Conservation (phyloP, 2,888 invertebrate species). For the Blastobasis lacticolella region DNA sequence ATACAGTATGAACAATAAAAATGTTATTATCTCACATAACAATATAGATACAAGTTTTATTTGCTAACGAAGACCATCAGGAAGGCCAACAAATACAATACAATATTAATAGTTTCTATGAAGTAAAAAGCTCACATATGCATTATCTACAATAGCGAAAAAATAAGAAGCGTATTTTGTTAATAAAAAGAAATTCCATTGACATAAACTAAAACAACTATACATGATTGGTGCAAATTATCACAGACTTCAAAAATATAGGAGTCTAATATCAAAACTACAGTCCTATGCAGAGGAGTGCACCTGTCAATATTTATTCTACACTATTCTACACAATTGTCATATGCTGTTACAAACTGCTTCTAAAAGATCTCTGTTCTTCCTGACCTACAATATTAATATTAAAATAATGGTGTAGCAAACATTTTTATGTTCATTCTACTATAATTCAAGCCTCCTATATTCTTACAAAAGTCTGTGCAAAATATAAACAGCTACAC, state of each 20-base stretch:
- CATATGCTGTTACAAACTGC: no score
- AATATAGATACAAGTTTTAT: conserved; percentile 48
- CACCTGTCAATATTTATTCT: no score
- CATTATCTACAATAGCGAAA: conserved; percentile 39
- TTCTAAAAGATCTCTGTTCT: no score
- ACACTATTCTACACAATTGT: no score
- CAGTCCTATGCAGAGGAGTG: conserved; percentile 10
- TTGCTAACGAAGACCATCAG: conserved; percentile 38
- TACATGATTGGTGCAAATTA: conserved; percentile 41
- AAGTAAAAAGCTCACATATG: conserved; percentile 34
- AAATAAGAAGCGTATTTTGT: conserved; percentile 9
- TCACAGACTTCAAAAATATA: neutral
- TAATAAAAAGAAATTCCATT: conserved; percentile 17
- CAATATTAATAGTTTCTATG: conserved; percentile 31
- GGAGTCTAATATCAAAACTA: conserved; percentile 13
- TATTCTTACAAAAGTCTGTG: no score
- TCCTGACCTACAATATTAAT: no score
- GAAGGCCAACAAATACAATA: conserved; percentile 38
- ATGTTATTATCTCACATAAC: conserved; percentile 46
- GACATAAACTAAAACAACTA: conserved; percentile 31
- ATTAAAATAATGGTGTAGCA: no score
- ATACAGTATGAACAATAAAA: conserved; percentile 41
- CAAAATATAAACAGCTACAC: no score
- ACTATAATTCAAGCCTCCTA: no score
- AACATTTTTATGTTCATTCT: no score